Evolutionary conservation across 2,113 vertebrate species (phyloP).

Genomic region (Oryzias melastigma): DNA sequence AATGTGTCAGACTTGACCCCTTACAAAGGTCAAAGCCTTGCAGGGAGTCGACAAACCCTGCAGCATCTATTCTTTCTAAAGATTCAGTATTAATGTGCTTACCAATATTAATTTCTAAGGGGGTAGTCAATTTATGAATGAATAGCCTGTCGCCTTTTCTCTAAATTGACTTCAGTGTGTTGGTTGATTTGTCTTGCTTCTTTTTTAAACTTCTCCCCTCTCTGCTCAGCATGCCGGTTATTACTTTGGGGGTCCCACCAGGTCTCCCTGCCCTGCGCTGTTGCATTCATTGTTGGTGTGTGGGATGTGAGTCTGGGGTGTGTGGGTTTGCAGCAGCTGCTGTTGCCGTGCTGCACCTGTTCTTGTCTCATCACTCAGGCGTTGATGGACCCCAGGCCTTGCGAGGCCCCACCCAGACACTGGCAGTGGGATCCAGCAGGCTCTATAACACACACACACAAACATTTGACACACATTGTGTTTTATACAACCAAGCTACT

Average conservation of each 20-base stretch:
- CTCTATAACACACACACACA: constrained; percentile 14
- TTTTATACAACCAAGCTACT: neutral
- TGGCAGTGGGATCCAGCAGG: constrained; percentile 33
- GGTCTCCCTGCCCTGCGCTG: constrained; percentile 22
- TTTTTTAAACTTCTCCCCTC: constrained; percentile 13
- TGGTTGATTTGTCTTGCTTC: constrained; percentile 9
- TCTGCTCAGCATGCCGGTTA: constrained; percentile 4
- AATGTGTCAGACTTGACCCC: constrained; percentile 5
- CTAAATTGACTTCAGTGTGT: neutral
- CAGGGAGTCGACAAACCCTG: constrained; percentile 14
- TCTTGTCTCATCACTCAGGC: constrained; percentile 71
- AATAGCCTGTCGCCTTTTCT: constrained; percentile 13
- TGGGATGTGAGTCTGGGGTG: constrained; percentile 26
- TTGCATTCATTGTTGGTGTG: constrained; percentile 43
- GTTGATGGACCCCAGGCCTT: constrained; percentile 72
- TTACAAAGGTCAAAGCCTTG: constrained; percentile 32
- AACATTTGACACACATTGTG: neutral
- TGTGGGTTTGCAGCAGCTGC: constrained; percentile 70
- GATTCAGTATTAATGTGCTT: neutral
- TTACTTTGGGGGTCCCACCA: constrained; percentile 11
- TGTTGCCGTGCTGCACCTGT: constrained; percentile 74
- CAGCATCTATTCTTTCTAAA: neutral
- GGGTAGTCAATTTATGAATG: constrained; percentile 10
- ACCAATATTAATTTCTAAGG: constrained; percentile 1
- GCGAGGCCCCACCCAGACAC: constrained; percentile 68